Evolutionary conservation across 2,888 invertebrate species (phyloP).

Genomic region (Drosophila atripex): DNA sequence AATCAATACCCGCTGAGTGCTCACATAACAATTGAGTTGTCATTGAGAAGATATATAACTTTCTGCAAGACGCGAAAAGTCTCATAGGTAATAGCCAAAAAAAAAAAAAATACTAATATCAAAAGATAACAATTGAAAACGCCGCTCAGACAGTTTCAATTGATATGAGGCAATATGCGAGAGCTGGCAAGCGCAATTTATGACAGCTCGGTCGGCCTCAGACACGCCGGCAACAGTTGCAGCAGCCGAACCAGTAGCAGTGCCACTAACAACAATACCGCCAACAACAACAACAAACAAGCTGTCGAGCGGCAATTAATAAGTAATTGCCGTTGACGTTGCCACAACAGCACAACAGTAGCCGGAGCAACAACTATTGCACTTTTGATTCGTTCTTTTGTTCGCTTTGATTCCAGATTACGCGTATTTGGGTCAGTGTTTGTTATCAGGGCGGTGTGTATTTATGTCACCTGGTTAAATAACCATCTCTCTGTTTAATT

Average conservation of each 20-base stretch:
- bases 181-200: constrained; percentile 54
- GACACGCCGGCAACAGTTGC: constrained; percentile 56
- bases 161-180: constrained; percentile 56
- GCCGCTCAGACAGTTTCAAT: constrained; percentile 56
- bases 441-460: constrained; percentile 34
- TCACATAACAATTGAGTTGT: constrained; percentile 46
- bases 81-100: constrained; percentile 28
- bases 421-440: constrained; percentile 62
- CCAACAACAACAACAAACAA: constrained; percentile 29
- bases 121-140: constrained; percentile 46
- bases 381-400: constrained; percentile 57
- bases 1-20: constrained; percentile 31
- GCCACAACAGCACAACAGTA: constrained; percentile 45
- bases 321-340: constrained; percentile 67
- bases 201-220: constrained; percentile 64
- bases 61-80: constrained; percentile 35
- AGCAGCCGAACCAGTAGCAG: constrained; percentile 32
- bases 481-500: constrained; percentile 66
- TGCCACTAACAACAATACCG: constrained; percentile 28
- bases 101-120: constrained; percentile 37
- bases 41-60: constrained; percentile 35
- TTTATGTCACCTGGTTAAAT: constrained; percentile 78
- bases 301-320: constrained; percentile 64
- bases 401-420: constrained; percentile 21
- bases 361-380: constrained; percentile 53